Percentiles rank a stretch among this genome's conserved stretches.
Conservation (phyloP, 1,140 invertebrate species). For the Rhizoglyphus robini region DNA sequence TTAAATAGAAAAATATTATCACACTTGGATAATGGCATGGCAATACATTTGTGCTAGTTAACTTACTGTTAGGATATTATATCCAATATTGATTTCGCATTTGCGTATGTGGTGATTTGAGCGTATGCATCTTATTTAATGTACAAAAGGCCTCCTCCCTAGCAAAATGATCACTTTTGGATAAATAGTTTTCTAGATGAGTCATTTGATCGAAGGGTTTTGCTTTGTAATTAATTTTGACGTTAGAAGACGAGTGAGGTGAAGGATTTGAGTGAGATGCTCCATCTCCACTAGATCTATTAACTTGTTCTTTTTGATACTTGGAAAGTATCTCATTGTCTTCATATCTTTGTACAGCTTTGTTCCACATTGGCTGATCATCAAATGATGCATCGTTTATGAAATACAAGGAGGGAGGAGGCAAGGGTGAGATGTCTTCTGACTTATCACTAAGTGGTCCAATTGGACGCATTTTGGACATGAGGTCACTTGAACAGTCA, state of each 20-base stretch:
- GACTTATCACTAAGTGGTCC: neutral
- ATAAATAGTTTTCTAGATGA: neutral
- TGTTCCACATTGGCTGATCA: neutral
- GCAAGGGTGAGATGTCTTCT: conserved; percentile 17
- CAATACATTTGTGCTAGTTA: too few relatives aligned
- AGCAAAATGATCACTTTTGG: neutral
- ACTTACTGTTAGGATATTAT: too few relatives aligned
- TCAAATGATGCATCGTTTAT: neutral
- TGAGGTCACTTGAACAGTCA: neutral
- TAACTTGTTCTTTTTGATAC: neutral
- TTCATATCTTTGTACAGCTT: neutral
- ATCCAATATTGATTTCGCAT: conserved; percentile 15
- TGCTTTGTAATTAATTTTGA: neutral
- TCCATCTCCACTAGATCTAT: neutral
- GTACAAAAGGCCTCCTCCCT: neutral
- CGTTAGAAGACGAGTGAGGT: neutral
- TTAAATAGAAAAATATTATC: too few relatives aligned
- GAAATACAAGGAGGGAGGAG: conserved; percentile 21
- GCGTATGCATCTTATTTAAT: neutral
- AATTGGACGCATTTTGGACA: neutral
- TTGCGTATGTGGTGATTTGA: neutral
- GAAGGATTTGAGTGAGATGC: neutral
- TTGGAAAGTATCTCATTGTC: neutral
- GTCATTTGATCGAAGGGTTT: neutral
- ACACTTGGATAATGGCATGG: too few relatives aligned